phyloP scores from a whole-genome alignment of 1,140 invertebrate species.

The Drosophila auraria region DNA sequence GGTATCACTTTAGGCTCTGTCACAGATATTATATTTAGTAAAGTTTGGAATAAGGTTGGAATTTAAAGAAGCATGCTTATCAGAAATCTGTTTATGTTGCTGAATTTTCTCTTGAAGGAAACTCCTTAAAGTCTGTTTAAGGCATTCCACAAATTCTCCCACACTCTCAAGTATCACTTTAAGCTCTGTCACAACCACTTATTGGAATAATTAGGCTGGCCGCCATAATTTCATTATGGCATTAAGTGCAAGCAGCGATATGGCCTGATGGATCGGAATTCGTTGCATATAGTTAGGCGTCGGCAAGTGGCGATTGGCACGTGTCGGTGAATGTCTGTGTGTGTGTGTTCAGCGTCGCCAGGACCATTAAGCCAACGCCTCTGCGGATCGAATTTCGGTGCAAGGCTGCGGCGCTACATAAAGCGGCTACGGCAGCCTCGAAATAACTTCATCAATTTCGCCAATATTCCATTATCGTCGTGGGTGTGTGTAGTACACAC shows the following conservation, averaged over 20 bases:
- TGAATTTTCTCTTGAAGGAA: too few species aligned
- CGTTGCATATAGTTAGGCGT: constrained; percentile 51
- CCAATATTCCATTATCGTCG: constrained; percentile 52
- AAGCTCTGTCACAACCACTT: background rate
- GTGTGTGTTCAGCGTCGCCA: constrained; percentile 46
- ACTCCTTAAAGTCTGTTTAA: background rate
- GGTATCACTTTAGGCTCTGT: background rate
- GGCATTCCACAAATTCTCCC: background rate
- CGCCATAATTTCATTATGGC: constrained; percentile 61
- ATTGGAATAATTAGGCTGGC: constrained; percentile 45
- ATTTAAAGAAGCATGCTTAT: background rate
- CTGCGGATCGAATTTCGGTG: constrained; percentile 57
- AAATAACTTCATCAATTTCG: constrained; percentile 64
- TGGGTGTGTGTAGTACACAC: constrained; percentile 20
- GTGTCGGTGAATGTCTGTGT: constrained; percentile 21
- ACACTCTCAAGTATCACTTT: background rate
- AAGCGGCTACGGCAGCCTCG: constrained; percentile 5
- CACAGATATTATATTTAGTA: constrained; percentile 3
- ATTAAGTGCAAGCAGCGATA: constrained; percentile 56
- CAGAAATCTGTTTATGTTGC: background rate
- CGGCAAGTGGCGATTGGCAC: constrained; percentile 31
- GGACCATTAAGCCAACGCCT: constrained; percentile 58
- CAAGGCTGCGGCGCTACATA: constrained; percentile 43
- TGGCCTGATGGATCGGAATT: constrained; percentile 29
- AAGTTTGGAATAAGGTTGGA: background rate